Percentiles rank a stretch among this genome's conserved stretches.
phyloP scores from a whole-genome alignment of 2,113 vertebrate genomes.

The Lonchura striata region DNA sequence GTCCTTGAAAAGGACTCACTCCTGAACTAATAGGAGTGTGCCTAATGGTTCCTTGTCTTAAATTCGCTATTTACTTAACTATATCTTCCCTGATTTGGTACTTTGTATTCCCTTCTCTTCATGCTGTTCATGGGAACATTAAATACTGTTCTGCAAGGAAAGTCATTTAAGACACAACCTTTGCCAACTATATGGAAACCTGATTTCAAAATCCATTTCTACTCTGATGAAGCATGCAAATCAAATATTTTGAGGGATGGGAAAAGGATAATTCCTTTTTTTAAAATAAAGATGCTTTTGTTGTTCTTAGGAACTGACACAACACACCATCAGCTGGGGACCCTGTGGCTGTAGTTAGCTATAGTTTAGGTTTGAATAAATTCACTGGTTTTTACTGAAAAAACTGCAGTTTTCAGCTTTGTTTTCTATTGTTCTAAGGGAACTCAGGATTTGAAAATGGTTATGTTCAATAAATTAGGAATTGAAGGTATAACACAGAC shows the following conservation, averaged over 20 bases:
- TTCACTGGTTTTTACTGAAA: not conserved
- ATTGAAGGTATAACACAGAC: not conserved
- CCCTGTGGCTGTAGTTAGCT: not conserved
- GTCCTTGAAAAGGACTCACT: slow-evolving; percentile 51
- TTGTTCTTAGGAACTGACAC: not conserved
- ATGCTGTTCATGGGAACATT: not conserved
- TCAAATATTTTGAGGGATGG: not conserved
- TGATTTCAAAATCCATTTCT: slow-evolving; percentile 6
- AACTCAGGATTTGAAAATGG: not conserved
- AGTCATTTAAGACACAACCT: not conserved
- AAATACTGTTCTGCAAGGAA: not conserved
- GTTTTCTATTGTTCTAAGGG: not conserved
- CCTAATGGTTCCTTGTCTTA: not conserved
- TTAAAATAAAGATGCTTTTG: not conserved
- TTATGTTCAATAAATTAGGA: not conserved
- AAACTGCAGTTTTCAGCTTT: not conserved
- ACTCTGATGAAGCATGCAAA: not conserved
- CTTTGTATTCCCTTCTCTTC: slow-evolving; percentile 13
- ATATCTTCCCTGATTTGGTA: not conserved
- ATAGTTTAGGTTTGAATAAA: not conserved
- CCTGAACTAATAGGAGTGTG: slow-evolving; percentile 1
- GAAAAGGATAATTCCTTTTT: not conserved
- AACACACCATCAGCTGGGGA: not conserved
- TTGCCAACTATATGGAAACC: not conserved
- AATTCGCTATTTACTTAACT: slow-evolving; percentile 31